Conservation (phyloP, 2,888 invertebrate species). For the Drosophila subsilvestris region DNA sequence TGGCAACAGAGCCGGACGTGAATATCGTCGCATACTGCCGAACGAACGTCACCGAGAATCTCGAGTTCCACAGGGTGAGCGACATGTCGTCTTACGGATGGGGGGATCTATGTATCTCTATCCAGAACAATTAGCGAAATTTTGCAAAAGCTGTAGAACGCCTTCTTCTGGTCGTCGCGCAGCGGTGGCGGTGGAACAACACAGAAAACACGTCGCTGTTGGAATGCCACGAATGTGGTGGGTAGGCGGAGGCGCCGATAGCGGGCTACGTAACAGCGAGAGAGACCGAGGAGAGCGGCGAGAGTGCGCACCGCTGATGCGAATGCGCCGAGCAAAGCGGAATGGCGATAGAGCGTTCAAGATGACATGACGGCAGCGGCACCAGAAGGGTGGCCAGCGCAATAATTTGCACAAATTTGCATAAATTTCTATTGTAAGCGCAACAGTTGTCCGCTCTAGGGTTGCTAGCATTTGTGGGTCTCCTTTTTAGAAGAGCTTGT, state of each 20-base stretch:
- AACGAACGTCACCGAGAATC: constrained; percentile 73
- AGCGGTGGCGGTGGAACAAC: constrained; percentile 7
- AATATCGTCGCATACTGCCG: constrained; percentile 70
- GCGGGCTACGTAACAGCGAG: constrained; percentile 66
- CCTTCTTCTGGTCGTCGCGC: background rate
- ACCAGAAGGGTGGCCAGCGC: background rate
- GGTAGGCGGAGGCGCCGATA: constrained; percentile 32
- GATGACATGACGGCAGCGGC: background rate
- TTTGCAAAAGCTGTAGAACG: constrained; percentile 13
- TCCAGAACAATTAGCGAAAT: constrained; percentile 8
- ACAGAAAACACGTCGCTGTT: constrained; percentile 38
- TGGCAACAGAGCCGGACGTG: constrained; percentile 42
- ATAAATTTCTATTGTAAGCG: constrained; percentile 11
- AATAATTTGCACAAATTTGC: constrained; percentile 10
- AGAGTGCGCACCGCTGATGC: constrained; percentile 35
- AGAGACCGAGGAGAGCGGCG: constrained; percentile 51
- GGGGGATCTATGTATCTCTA: background rate
- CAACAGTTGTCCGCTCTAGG: constrained; percentile 6
- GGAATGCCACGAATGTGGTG: constrained; percentile 42
- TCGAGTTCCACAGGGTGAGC: constrained; percentile 80
- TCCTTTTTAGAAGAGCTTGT: background rate
- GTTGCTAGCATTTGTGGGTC: background rate
- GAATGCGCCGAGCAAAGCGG: constrained; percentile 49
- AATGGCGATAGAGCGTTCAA: constrained; percentile 34
- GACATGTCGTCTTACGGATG: constrained; percentile 54